A percentile compares a stretch with the other conserved stretches of the same genome.
phyloP scores from a whole-genome alignment of 1,140 invertebrate genomes.

The Philopotamus ludificatus region DNA sequence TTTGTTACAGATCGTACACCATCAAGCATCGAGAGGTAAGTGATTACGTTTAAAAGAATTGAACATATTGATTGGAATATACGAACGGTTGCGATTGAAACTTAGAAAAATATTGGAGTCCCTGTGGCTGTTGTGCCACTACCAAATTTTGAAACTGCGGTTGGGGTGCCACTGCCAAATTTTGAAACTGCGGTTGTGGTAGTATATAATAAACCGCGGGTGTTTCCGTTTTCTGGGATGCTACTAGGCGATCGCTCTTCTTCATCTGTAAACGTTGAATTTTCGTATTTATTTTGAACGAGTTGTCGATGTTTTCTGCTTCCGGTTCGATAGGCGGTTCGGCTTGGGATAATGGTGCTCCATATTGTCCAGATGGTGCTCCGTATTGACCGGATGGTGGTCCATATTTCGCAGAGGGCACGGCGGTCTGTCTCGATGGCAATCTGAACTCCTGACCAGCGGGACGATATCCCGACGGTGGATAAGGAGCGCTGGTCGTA shows the following conservation, averaged over 20 bases:
- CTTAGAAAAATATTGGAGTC: conserved; percentile 24
- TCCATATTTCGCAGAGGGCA: conserved; percentile 49
- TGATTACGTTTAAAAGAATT: background rate
- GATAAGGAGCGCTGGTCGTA: conserved; percentile 42
- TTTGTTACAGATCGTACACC: too few species aligned
- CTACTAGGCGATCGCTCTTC: conserved; percentile 7
- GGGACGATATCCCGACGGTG: conserved; percentile 49
- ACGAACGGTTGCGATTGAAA: conserved; percentile 1
- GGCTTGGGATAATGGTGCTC: conserved; percentile 1
- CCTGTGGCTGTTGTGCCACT: conserved; percentile 11
- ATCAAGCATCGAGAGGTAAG: too few species aligned
- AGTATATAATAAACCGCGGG: background rate
- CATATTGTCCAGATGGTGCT: conserved; percentile 36
- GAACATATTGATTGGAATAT: background rate
- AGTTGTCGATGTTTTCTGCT: background rate
- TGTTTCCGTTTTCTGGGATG: background rate
- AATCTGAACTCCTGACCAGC: conserved; percentile 47
- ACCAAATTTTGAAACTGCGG: conserved; percentile 14
- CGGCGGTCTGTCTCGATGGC: conserved; percentile 43
- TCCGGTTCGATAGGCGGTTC: conserved; percentile 16
- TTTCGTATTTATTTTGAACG: background rate
- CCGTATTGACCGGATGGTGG: conserved; percentile 47
- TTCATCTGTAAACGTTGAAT: background rate
- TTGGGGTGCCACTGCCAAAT: conserved; percentile 3
- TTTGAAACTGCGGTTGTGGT: conserved; percentile 10